Base-by-base conservation (phyloP, 2,113 vertebrate species). In the Cyprinodon tularosa region DNA sequence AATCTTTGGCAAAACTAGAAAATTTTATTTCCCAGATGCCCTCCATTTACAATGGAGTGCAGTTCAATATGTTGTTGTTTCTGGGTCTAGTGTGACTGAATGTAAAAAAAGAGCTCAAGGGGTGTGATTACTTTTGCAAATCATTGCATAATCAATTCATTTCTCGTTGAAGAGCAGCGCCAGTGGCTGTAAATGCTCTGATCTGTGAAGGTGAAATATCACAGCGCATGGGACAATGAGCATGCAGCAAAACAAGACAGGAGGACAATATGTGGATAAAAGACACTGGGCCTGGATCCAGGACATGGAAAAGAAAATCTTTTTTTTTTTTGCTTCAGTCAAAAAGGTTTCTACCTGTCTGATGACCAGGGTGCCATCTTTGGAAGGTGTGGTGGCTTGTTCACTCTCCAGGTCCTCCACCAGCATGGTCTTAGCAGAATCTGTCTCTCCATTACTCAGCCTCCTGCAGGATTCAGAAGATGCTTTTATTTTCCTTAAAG, bases 281-380 rank as follows among this genome's bases (percentile, higher is more conserved):
- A 57, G n/a, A 69, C 37, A 72, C 1, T 0, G 0, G 77, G 0
- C 37, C 37, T 62, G 17, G 38, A 77, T 17, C 69, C 71, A 59
- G 38, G 57, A 63, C 47, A 68, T 17, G 6, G 10, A 57, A 4
- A 4, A 57, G n/a, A 29, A 29, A 29, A 29, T 29, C 29, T 29
- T 29, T 29, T 20, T 53, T 13, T 15, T 15, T 50, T 50, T 50
- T 15, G 14, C 47, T 50, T 5, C 47, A 62, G 12, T 38, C 4
- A 7, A 29, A 39, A 39, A 37, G 37, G 7, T 63, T 59, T 89
- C 90, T 95, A 99, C 98, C 97, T 98, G 97, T 94, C 97, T 95
- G 89, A 99, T 96, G 68, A 99, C 97, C 84, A 99, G 94, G 6
- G 98, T 99, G 90, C 97, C 97, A 68, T 99, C 98, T 89, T 99